Evolutionary conservation across 2,888 invertebrate genomes (phyloP), one percentile per base, ranked within the genome.

Genomic region (Macrosoma leucophasiata): DNA sequence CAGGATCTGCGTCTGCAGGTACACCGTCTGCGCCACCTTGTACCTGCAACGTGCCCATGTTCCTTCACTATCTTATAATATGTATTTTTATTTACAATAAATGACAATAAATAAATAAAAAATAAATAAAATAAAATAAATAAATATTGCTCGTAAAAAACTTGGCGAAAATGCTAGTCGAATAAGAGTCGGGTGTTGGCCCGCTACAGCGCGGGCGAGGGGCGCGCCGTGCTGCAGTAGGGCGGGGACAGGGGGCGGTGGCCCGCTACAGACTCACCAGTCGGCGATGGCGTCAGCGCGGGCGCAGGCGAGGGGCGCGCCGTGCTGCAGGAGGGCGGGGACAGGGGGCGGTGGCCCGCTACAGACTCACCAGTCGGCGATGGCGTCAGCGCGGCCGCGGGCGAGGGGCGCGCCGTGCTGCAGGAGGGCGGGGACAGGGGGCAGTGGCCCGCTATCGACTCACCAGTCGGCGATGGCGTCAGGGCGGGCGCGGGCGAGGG

Each of bases 21-120:
- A 94, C 29, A 93, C 91, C 1, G 95, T 94, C 74, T 94, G 94
- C 3, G 94, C 94, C 69, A 92, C 89, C 76, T 95, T 95, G 72
- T 94, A 95, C 76, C 75, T 72, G 54, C 12, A 8, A 4, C 13
- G 4, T 2, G 4, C 23, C 44, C 17, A 17, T 17, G 4, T 17
- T 17, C 7, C 7, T 7, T 5, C 17, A 17, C 4, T 7, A 17
- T 17, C 7, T 17, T 17, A 7, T 7, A n/a, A n/a, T n/a, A n/a
- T n/a, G n/a, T n/a, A n/a, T n/a, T n/a, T n/a, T n/a, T n/a, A n/a
- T n/a, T n/a, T n/a, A n/a, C n/a, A n/a, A n/a, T n/a, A n/a, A n/a
- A n/a, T n/a, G n/a, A n/a, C n/a, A n/a, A n/a, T n/a, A n/a, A n/a
- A n/a, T n/a, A n/a, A n/a, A n/a, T n/a, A n/a, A n/a, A n/a, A n/a